Base-by-base conservation (phyloP, 1,140 invertebrate species). In the Papilio polytes region DNA sequence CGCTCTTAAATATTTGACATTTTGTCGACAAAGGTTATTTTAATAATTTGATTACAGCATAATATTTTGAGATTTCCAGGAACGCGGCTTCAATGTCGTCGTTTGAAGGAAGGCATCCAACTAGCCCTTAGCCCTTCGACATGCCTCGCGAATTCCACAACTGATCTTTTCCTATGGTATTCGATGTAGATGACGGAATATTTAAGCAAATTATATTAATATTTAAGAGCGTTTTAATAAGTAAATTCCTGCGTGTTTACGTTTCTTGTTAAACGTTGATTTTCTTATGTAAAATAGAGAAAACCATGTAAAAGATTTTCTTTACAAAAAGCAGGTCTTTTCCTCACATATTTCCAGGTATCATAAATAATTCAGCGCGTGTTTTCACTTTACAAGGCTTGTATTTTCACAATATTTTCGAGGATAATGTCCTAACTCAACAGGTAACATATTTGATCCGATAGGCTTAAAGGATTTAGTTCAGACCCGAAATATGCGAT, bases 331-430 rank as follows among this genome's bases (percentile, higher is more conserved):
- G 13, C 26, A 31, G 26, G 63, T 70, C 7, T 20, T 70, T 70
- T 31, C 22, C 3, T 70, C 63, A 70, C 26, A 3, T 36, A 70
- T 31, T 7, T 70, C 36, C 63, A 31, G 2, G 26, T 4, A 70
- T 36, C 22, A 31, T 31, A 70, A 70, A 70, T 70, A 70, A 70
- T 70, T 31, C 63, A 70, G 26, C 4, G 4, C 26, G 63, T 70
- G 63, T 70, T 31, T 31, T 70, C 63, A 70, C 63, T 70, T 70
- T 70, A 70, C 26, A 26, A 12, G 59, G 63, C 63, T 70, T 70
- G 63, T 70, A 70, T 70, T 70, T 70, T 70, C 63, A 70, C 63
- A 31, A 70, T 70, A 70, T 70, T 70, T 70, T 70, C 59, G 63
- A 26, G 63, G 63, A 70, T 70, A 70, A 70, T 31, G 12, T 70